These are phyloP conservation scores for Lasiommata megera DNA, from an alignment of 2,888 invertebrate species.

Conservation along the genomic window DNA sequence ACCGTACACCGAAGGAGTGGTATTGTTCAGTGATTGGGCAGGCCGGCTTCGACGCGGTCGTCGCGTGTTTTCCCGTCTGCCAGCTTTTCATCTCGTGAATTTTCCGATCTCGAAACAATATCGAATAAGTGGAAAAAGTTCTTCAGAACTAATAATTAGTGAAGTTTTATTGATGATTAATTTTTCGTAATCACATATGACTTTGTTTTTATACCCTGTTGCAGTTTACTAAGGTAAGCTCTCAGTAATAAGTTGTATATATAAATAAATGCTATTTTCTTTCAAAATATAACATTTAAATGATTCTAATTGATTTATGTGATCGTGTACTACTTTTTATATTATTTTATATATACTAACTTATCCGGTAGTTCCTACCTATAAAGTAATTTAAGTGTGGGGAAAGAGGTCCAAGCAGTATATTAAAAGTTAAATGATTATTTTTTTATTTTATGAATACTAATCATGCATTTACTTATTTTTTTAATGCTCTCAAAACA, in stretches of 20 bases:
- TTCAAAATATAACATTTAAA: no score
- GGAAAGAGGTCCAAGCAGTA: no score
- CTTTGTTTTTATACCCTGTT: neutral
- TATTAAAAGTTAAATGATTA: no score
- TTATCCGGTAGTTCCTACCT: no score
- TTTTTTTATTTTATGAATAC: no score
- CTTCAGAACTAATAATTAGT: conserved; percentile 11
- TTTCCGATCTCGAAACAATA: conserved; percentile 11
- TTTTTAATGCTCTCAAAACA: no score
- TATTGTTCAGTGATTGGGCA: conserved; percentile 53
- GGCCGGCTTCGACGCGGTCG: conserved; percentile 47
- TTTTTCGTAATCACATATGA: neutral
- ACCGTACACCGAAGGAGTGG: conserved; percentile 41
- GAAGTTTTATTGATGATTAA: neutral
- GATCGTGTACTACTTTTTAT: no score
- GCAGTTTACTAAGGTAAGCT: conserved; percentile 17
- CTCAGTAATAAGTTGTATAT: neutral
- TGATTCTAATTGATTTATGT: no score
- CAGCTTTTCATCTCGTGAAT: conserved; percentile 6
- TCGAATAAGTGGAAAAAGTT: conserved; percentile 14
- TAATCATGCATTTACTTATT: no score
- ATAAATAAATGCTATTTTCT: neutral
- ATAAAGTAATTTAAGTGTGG: no score
- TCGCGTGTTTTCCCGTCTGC: conserved; percentile 22
- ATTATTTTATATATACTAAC: no score